These are phyloP conservation scores for Istiophorus platypterus DNA, from an alignment of 2,113 vertebrate genomes.

Conservation along the genomic window DNA sequence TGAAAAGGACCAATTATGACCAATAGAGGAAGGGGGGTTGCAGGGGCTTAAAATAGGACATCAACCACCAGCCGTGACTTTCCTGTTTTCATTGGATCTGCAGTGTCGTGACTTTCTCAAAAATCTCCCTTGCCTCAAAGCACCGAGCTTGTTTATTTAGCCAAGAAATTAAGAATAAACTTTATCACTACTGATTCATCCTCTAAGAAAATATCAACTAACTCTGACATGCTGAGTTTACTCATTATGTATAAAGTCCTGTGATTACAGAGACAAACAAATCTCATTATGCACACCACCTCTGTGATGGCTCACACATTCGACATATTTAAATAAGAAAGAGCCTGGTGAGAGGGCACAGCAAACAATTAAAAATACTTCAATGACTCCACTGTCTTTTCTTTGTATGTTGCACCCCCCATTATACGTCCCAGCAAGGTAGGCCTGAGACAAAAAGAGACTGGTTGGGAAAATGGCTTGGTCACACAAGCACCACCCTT, in stretches of 20 bases:
- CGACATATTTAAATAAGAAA: conserved; percentile 57
- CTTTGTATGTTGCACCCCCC: conserved; percentile 33
- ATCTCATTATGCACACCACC: background rate
- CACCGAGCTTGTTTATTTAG: conserved; percentile 21
- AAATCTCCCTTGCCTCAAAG: conserved; percentile 25
- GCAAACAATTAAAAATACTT: conserved; percentile 12
- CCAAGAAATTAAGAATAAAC: conserved; percentile 1
- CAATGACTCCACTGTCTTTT: conserved; percentile 27
- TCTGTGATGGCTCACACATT: conserved; percentile 4
- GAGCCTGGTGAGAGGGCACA: background rate
- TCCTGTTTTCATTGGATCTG: conserved; percentile 69
- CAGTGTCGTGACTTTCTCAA: conserved; percentile 24
- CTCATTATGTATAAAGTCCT: background rate
- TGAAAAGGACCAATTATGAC: conserved; percentile 61
- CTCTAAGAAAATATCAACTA: background rate
- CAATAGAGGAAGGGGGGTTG: background rate
- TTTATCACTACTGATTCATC: conserved; percentile 13
- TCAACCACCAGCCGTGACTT: conserved; percentile 39
- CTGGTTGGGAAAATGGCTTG: conserved; percentile 4
- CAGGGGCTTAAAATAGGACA: conserved; percentile 57
- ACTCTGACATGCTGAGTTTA: background rate
- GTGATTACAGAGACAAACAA: background rate
- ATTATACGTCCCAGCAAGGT: conserved; percentile 29
- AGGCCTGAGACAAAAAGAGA: conserved; percentile 21
- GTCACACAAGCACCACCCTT: background rate